Evolutionary conservation across 2,113 vertebrate species (phyloP), one percentile per base, ranked within the genome.

Genomic region (Tichodroma muraria): DNA sequence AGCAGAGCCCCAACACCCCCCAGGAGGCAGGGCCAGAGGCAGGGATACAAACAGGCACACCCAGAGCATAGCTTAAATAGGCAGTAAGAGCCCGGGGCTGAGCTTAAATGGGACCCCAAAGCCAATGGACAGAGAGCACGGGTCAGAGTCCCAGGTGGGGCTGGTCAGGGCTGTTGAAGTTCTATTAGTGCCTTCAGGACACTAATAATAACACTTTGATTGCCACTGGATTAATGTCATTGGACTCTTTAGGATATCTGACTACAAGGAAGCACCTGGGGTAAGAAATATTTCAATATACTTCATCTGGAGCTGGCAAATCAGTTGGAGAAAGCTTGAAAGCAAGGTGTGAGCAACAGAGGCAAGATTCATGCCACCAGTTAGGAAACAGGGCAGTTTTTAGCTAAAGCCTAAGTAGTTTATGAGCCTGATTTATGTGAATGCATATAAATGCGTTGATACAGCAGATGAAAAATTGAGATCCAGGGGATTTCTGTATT

Each of bases 21-120:
- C 42, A 76, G 47, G 11, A 71, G 3, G 9, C 31, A 65, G 19
- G 6, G 28, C 11, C 35, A 42, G 11, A 28, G 4, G 4, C 37
- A 75, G 7, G 3, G 4, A 23, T 6, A 0, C 6, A 63, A 13
- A 14, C 4, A 70, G 0, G 0, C 20, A 61, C 12, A 40, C 2
- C 38, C 10, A 45, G 25, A 73, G 4, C 69, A 56, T 0, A 8
- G 7, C 28, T 53, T 13, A 85, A 9, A 9, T 0, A n/a, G 0
- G 1, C 2, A 4, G 1, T 4, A 0, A 3, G 0, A 10, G 6
- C 28, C 10, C 24, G 7, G 14, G 21, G 59, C 49, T 83, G 72
- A 52, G 21, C 54, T 88, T 83, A 86, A 83, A 80, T 45, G 38
- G 37, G 76, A 6, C 2, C 35, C 15, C 27, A 9, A 13, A 20